Percentiles rank a stretch among this genome's conserved stretches.
Evolutionary conservation across 2,113 vertebrate genomes (phyloP).

Genomic region (Istiophorus platypterus): DNA sequence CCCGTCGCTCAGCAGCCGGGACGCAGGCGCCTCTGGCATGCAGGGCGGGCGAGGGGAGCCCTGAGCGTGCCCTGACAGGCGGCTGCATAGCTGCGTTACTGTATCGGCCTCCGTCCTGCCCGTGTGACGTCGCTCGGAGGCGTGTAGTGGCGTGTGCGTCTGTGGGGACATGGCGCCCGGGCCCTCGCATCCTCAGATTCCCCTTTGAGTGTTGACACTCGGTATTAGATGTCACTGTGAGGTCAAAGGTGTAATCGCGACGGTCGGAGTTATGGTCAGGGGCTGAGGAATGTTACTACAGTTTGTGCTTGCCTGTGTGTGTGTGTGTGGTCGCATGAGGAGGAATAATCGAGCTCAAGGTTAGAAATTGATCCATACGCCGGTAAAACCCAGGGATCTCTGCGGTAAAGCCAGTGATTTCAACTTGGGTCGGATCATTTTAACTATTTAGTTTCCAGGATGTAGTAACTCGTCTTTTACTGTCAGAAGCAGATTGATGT

Average conservation of each 20-base stretch:
- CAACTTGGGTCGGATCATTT: too few relatives aligned
- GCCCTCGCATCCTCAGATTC: neutral
- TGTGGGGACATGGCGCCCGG: neutral
- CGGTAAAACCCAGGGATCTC: neutral
- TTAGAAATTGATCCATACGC: too few relatives aligned
- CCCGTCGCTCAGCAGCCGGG: slow-evolving; percentile 55
- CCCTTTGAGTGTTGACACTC: neutral
- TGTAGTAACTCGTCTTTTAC: too few relatives aligned
- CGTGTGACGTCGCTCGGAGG: neutral
- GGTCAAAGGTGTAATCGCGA: neutral
- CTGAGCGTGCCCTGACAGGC: slow-evolving; percentile 58
- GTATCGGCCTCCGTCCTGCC: slow-evolving; percentile 20
- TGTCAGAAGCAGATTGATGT: neutral
- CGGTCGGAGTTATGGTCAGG: neutral
- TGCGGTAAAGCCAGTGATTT: too few relatives aligned
- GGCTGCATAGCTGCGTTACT: slow-evolving; percentile 47
- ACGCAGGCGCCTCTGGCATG: slow-evolving; percentile 50
- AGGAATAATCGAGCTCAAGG: too few relatives aligned
- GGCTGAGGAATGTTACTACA: slow-evolving; percentile 1
- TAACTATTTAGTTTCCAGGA: too few relatives aligned
- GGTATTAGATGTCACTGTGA: neutral
- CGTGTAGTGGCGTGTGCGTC: too few relatives aligned
- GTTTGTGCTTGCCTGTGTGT: slow-evolving; percentile 67
- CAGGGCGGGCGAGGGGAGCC: slow-evolving; percentile 34
- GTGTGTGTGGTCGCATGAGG: too few relatives aligned